Evolutionary conservation across 2,797 vertebrate species (phyloP), one percentile per base, ranked within the genome.

Genomic region (Erithacus rubecula): DNA sequence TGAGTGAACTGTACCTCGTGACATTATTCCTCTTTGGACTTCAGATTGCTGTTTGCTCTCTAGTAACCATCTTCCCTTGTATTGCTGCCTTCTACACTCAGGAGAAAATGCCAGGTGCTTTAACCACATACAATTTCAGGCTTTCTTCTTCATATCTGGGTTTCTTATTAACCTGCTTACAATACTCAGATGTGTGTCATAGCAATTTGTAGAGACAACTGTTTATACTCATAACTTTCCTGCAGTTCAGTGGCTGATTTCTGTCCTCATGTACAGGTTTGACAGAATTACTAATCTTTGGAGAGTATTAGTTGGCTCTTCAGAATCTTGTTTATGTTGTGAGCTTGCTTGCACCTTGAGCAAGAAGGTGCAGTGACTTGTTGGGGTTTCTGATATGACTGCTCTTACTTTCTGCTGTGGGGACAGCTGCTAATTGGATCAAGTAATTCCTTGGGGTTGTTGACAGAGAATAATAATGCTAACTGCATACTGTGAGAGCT

Each of bases 401-500:
- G 7, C 27, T 51, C 26, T 58, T 55, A 13, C 21, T 89, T 89
- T 80, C 19, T 89, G 17, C 39, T 30, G 13, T 49, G 29, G 15
- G n/a, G 13, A 49, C 37, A 55, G 18, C 72, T 67, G n/a, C 10
- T 36, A 1, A n/a, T 43, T 1, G 1, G 10, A 36, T 12, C 10
- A 37, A 2, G 27, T 53, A 29, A 81, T 77, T 44, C 9, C 6
- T 17, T 74, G 43, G 10, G 1, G 17, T n/a, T 69, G 5, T 69
- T 56, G 41, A 4, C 18, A 16, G 41, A 5, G 24, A 75, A 9
- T 62, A 53, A 26, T 4, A 49, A 18, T 9, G 32, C 34, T 46
- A 52, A 56, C 17, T 86, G 53, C 0, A 0, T 71, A 8, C 41
- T n/a, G 12, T 30, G 65, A 53, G 41, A 29, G 0, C 0, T 53